Percentiles rank a stretch among this genome's conserved stretches.
These are phyloP conservation scores for Muricea muricata DNA, from an alignment of 92 coral and sea anemone species.

Conservation along the genomic window DNA sequence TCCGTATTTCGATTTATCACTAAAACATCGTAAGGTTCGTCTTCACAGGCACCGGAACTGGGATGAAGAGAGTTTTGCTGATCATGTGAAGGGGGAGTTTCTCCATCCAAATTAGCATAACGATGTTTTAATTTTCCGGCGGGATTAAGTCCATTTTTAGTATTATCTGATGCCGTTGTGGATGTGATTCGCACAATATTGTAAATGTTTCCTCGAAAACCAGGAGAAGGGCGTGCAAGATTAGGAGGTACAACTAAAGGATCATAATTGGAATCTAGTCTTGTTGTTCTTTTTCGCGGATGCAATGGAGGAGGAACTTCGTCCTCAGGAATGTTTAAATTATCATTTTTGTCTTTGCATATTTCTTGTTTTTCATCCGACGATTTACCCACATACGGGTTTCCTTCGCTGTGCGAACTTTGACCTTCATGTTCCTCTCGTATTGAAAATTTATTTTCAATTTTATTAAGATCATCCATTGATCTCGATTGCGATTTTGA, in stretches of 20 bases:
- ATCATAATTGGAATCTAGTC: background rate
- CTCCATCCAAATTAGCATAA: conserved; percentile 9
- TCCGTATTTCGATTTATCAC: background rate
- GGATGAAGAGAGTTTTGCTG: background rate
- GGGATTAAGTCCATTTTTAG: background rate
- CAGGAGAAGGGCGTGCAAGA: background rate
- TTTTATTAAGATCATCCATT: conserved; percentile 44
- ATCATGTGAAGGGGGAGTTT: background rate
- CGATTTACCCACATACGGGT: background rate
- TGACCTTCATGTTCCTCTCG: background rate
- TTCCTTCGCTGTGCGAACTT: conserved; percentile 10
- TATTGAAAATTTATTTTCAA: conserved; percentile 1
- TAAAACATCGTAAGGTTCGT: conserved; percentile 3
- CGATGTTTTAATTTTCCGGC: conserved; percentile 1
- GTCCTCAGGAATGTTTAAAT: conserved; percentile 15
- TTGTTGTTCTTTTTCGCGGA: background rate
- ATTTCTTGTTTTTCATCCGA: background rate
- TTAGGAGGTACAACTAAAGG: background rate
- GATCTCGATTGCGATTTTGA: conserved; percentile 16
- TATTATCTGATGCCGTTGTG: background rate
- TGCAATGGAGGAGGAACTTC: conserved; percentile 28
- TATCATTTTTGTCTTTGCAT: background rate
- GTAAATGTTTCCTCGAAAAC: background rate
- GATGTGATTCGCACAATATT: background rate
- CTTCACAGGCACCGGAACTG: background rate